Conservation (phyloP, 2,113 vertebrate genomes). For the Cavia aperea region DNA sequence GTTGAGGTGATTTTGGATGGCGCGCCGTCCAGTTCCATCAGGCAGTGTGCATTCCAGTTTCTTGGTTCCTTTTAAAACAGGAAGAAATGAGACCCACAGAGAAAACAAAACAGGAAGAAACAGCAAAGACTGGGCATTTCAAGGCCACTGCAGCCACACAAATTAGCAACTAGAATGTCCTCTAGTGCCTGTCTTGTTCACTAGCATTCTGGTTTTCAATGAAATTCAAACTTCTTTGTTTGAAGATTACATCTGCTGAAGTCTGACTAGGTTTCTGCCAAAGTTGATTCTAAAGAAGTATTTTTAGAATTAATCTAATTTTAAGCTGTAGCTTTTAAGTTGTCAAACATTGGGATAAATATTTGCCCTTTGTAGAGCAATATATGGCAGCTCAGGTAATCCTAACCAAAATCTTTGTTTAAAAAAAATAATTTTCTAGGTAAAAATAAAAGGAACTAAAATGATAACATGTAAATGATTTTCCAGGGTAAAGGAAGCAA, state of each 20-base stretch:
- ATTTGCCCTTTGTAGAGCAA: background rate
- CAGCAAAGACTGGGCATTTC: background rate
- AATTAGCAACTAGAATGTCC: background rate
- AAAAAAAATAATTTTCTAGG: background rate
- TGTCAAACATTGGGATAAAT: background rate
- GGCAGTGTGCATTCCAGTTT: slow-evolving; percentile 87
- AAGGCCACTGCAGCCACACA: background rate
- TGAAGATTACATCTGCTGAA: slow-evolving; percentile 10
- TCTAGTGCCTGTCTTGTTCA: background rate
- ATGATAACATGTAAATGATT: background rate
- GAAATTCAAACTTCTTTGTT: slow-evolving; percentile 28
- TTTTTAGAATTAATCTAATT: background rate
- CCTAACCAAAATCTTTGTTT: background rate
- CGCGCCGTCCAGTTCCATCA: slow-evolving; percentile 82
- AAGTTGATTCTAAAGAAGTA: background rate
- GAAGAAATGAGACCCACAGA: background rate
- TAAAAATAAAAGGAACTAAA: slow-evolving; percentile 7
- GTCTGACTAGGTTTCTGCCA: slow-evolving; percentile 11
- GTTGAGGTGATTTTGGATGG: slow-evolving; percentile 86
- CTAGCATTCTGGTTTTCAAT: background rate
- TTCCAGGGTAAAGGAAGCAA: slow-evolving; percentile 23
- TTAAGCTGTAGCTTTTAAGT: background rate
- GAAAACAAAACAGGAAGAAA: background rate
- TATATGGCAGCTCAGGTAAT: background rate
- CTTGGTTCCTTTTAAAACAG: slow-evolving; percentile 86